Evolutionary conservation across 2,888 invertebrate genomes (phyloP).

Genomic region (Lomographa bimaculata): DNA sequence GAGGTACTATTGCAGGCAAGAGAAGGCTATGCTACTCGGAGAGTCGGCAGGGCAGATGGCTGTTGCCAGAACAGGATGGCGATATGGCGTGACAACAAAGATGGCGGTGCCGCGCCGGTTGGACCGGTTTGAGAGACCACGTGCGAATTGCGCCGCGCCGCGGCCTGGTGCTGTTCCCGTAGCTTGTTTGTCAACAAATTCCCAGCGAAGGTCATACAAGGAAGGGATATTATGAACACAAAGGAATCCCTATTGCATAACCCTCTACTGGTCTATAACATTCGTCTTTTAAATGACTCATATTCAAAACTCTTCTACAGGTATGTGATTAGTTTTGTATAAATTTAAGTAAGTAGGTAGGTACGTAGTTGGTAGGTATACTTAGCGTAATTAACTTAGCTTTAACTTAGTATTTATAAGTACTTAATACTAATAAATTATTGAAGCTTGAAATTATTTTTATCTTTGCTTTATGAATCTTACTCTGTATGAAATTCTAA

Average conservation of each 20-base stretch:
- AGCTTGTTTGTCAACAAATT: constrained; percentile 81
- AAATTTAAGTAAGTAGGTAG: too few species aligned
- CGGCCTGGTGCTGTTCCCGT: constrained; percentile 57
- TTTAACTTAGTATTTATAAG: too few species aligned
- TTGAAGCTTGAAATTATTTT: too few species aligned
- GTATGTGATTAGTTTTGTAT: too few species aligned
- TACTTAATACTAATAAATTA: too few species aligned
- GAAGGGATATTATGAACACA: constrained; percentile 66
- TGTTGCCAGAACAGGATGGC: constrained; percentile 52
- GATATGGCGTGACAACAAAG: constrained; percentile 79
- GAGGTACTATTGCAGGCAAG: constrained; percentile 40
- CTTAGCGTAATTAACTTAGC: too few species aligned
- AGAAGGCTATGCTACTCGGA: too few species aligned
- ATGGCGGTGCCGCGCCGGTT: constrained; percentile 79
- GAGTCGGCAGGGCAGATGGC: constrained; percentile 44
- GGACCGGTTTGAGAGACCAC: constrained; percentile 75
- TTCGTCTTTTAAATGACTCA: constrained; percentile 28
- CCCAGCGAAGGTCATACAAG: constrained; percentile 75
- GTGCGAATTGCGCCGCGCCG: constrained; percentile 60
- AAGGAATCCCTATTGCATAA: constrained; percentile 63
- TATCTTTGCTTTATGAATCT: too few species aligned
- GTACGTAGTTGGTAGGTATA: too few species aligned
- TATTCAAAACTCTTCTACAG: constrained; percentile 27
- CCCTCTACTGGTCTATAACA: too few species aligned
- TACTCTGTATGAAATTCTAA: too few species aligned